These are phyloP conservation scores for Diarsia dahlii DNA, from an alignment of 2,888 invertebrate species.

Conservation along the genomic window DNA sequence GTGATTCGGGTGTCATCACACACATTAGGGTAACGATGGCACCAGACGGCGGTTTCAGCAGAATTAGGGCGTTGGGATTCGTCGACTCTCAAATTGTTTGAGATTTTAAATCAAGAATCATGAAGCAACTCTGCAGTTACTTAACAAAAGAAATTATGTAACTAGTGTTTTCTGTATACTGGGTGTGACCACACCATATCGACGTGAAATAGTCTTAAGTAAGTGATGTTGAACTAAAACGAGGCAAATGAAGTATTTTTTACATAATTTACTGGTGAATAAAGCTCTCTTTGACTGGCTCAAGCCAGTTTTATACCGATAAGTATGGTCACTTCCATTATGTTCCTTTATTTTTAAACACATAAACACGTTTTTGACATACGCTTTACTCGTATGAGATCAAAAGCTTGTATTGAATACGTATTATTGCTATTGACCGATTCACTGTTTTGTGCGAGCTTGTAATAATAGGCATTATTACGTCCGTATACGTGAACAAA, in stretches of 20 bases:
- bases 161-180: not conserved
- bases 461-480: too few species aligned
- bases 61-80: conserved; percentile 88
- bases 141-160: not conserved
- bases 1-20: conserved; percentile 82
- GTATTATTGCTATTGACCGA: not conserved
- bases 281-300: not conserved
- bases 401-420: not conserved
- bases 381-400: not conserved
- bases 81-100: conserved; percentile 57
- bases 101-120: conserved; percentile 16
- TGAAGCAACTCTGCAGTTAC: conserved; percentile 27
- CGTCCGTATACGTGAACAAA: not conserved
- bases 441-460: not conserved
- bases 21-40: conserved; percentile 91
- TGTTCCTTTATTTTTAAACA: not conserved
- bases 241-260: not conserved
- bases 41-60: conserved; percentile 92
- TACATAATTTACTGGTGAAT: not conserved
- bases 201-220: not conserved
- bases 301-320: not conserved
- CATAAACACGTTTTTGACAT: not conserved
- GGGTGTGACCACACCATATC: not conserved
- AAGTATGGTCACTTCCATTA: not conserved
- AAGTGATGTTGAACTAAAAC: too few species aligned